Conservation (phyloP, 2,113 vertebrate genomes). For the Chloebia gouldiae region DNA sequence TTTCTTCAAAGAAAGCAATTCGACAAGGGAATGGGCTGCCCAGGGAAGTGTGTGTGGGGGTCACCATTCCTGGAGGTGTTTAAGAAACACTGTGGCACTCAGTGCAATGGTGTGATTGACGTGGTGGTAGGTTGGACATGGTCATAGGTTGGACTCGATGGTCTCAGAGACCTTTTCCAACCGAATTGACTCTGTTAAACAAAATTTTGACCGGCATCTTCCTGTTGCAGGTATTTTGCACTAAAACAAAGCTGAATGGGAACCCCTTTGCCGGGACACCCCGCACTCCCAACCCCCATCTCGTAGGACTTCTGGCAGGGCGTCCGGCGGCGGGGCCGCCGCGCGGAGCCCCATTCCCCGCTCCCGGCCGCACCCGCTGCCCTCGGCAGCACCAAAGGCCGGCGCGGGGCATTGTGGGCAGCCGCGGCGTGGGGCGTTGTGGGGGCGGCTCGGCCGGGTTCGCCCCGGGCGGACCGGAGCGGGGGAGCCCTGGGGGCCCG, state of each 20-base stretch:
- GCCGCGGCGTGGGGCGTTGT: background rate
- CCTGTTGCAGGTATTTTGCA: background rate
- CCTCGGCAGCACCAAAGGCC: background rate
- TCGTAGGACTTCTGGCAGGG: background rate
- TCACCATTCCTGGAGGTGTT: background rate
- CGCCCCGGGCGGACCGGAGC: background rate
- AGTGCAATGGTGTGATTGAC: background rate
- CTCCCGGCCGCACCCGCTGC: background rate
- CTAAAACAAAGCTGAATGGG: too few relatives aligned
- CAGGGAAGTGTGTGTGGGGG: too few relatives aligned
- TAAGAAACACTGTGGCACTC: background rate
- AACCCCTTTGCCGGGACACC: too few relatives aligned
- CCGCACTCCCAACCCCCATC: rapidly evolving
- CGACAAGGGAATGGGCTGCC: background rate
- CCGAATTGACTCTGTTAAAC: rapidly evolving
- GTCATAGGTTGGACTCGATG: background rate
- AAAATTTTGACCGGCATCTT: rapidly evolving
- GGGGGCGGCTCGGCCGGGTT: background rate
- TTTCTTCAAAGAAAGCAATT: background rate
- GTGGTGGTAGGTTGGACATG: too few relatives aligned
- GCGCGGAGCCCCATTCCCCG: too few relatives aligned
- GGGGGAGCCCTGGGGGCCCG: too few relatives aligned
- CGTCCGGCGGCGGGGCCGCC: rapidly evolving
- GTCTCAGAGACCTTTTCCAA: background rate
- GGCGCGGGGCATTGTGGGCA: constrained; percentile 12